Conservation (phyloP, 2,113 vertebrate genomes). For the Eira barbara region DNA sequence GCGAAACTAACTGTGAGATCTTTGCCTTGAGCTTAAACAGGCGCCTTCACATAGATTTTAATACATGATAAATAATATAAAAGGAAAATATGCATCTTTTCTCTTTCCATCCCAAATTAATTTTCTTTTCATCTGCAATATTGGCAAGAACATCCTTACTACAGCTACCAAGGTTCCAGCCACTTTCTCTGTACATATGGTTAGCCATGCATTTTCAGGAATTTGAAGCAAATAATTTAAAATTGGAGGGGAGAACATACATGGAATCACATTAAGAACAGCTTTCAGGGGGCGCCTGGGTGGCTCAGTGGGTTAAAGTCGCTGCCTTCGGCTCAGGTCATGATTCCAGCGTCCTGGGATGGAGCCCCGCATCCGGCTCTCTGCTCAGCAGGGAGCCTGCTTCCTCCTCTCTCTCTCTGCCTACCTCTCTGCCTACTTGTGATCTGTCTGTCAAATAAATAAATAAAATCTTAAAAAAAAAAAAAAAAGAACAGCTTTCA, state of each 20-base stretch:
- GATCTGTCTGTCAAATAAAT: no score
- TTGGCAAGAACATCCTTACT: neutral
- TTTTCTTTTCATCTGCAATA: neutral
- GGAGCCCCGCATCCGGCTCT: no score
- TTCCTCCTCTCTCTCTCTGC: no score
- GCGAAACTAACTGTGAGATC: neutral
- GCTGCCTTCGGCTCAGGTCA: no score
- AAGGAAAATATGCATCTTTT: neutral
- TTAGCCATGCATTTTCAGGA: constrained; percentile 16
- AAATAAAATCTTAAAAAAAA: no score
- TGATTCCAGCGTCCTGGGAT: no score
- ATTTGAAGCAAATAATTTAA: constrained; percentile 26
- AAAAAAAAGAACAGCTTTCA: neutral
- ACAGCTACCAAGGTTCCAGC: neutral
- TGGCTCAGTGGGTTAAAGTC: no score
- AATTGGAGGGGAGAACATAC: neutral
- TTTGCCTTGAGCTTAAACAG: neutral
- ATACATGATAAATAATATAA: neutral
- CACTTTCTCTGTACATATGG: neutral
- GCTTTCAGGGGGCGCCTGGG: no score
- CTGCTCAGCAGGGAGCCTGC: no score
- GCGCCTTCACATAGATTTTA: neutral
- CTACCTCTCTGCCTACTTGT: no score
- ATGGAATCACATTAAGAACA: neutral
- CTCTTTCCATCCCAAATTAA: neutral